phyloP scores from a whole-genome alignment of 2,113 vertebrate genomes.

The Oenanthe oenanthe region DNA sequence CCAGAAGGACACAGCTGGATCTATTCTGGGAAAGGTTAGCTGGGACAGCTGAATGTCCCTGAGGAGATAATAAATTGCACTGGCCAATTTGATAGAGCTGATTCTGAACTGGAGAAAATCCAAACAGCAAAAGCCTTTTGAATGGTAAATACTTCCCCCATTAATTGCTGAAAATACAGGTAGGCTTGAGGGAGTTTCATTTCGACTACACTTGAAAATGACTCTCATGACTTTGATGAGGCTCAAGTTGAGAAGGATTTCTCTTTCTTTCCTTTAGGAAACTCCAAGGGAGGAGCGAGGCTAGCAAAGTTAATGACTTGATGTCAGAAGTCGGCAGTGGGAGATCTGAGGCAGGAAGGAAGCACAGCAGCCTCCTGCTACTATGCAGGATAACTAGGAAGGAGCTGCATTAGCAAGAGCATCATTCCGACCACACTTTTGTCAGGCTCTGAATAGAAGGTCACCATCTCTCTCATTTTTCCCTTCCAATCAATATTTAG shows the following conservation, averaged over 20 bases:
- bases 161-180: conserved; percentile 56
- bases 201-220: not conserved
- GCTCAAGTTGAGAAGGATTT: not conserved
- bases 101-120: conserved; percentile 55
- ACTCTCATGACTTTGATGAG: conserved; percentile 36
- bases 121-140: conserved; percentile 42
- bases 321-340: conserved; percentile 18
- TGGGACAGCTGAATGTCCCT: conserved; percentile 61
- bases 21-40: conserved; percentile 65
- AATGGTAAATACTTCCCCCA: conserved; percentile 30
- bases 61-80: conserved; percentile 61
- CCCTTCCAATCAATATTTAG: conserved; percentile 57
- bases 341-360: not conserved
- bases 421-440: not conserved
- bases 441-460: conserved; percentile 35
- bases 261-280: not conserved
- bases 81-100: conserved; percentile 49
- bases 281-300: conserved; percentile 25
- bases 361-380: not conserved
- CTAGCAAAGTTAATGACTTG: conserved; percentile 32
- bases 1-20: conserved; percentile 64
- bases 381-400: not conserved
- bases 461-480: conserved; percentile 25
- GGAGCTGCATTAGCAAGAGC: not conserved
- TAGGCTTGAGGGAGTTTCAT: conserved; percentile 39